phyloP scores from a whole-genome alignment of 2,888 invertebrate genomes.

The Spodoptera picta region DNA sequence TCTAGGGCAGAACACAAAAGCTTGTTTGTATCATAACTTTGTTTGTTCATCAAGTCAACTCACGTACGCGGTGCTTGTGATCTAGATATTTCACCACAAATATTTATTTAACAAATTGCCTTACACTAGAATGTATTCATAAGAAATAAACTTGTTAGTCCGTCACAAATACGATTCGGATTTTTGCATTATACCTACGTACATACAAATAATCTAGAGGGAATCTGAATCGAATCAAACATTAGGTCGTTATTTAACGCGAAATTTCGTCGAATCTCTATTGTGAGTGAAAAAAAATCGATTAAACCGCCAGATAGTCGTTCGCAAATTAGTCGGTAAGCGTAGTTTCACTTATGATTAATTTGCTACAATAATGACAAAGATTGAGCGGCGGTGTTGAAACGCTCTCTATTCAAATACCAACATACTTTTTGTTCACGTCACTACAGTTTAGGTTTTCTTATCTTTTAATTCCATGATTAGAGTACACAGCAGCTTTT shows the following conservation, averaged over 20 bases:
- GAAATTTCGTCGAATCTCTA: conserved; percentile 12
- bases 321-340: conserved; percentile 47
- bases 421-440: conserved; percentile 48
- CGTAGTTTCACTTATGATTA: conserved; percentile 76
- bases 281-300: conserved; percentile 54
- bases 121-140: conserved; percentile 5
- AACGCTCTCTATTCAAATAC: conserved; percentile 60
- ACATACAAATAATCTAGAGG: background rate
- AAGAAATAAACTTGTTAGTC: background rate
- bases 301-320: conserved; percentile 44
- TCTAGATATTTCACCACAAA: conserved; percentile 24
- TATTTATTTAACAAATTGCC: conserved; percentile 26
- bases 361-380: conserved; percentile 70
- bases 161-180: background rate
- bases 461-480: conserved; percentile 15
- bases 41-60: conserved; percentile 13
- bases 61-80: conserved; percentile 23
- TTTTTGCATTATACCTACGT: background rate
- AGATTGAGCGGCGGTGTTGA: conserved; percentile 69
- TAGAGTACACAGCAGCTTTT: background rate
- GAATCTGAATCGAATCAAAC: conserved; percentile 8
- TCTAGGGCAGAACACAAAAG: conserved; percentile 31
- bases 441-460: conserved; percentile 28
- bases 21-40: conserved; percentile 15
- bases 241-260: conserved; percentile 11